Percentiles rank a stretch among this genome's conserved stretches.
phyloP scores from a whole-genome alignment of 2,797 vertebrate genomes.

The Chelon auratus region DNA sequence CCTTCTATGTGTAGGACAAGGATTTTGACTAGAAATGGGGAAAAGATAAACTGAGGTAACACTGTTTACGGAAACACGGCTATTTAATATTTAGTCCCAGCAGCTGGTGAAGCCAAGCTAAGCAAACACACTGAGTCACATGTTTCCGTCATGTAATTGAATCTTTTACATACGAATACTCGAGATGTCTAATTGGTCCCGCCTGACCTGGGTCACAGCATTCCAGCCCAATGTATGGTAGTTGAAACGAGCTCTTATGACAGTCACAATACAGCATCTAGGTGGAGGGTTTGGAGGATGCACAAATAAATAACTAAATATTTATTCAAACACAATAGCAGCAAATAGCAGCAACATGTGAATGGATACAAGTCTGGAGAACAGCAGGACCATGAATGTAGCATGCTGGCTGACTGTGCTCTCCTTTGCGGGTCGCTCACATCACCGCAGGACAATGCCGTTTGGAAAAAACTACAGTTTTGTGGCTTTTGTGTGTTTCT shows the following conservation, averaged over 20 bases:
- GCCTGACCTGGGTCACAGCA: conserved; percentile 39
- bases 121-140: neutral
- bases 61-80: neutral
- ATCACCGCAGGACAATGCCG: neutral
- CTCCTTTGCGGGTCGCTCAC: conserved; percentile 3
- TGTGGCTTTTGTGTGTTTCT: neutral
- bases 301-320: neutral
- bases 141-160: conserved; percentile 1
- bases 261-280: conserved; percentile 35
- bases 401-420: neutral
- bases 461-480: neutral
- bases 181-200: neutral
- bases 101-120: conserved; percentile 24
- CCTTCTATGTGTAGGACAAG: no score
- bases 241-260: conserved; percentile 42
- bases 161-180: conserved; percentile 16
- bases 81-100: conserved; percentile 18
- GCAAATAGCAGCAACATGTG: neutral
- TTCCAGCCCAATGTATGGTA: conserved; percentile 38
- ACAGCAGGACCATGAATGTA: neutral
- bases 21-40: no score
- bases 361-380: conserved; percentile 31
- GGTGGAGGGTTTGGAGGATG: conserved; percentile 20
- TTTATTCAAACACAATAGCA: neutral
- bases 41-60: neutral